phyloP scores from a whole-genome alignment of 1,140 invertebrate species.

The Zaprionus capensis region DNA sequence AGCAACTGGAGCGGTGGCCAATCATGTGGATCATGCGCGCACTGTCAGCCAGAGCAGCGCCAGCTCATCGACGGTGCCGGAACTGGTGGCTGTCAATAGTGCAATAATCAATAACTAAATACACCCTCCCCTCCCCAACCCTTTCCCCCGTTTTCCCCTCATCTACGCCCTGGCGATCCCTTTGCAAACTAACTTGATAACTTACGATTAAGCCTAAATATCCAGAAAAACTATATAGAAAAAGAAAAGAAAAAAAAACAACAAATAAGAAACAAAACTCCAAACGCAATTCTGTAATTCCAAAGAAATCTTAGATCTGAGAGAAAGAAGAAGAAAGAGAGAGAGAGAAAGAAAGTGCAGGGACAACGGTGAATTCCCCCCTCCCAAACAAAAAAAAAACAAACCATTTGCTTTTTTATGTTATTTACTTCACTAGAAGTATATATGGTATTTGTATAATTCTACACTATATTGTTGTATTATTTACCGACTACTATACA shows the following conservation, averaged over 20 bases:
- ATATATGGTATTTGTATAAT: constrained; percentile 2
- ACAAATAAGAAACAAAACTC: constrained; percentile 11
- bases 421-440: background rate
- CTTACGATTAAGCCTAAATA: constrained; percentile 14
- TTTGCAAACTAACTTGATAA: constrained; percentile 12
- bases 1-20: background rate
- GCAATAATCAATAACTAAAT: constrained; percentile 76
- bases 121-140: background rate
- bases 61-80: constrained; percentile 72
- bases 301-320: constrained; percentile 36
- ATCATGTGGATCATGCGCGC: constrained; percentile 86
- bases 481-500: constrained; percentile 5
- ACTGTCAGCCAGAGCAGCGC: constrained; percentile 86
- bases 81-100: constrained; percentile 72
- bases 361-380: background rate
- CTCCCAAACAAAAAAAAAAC: too few species aligned
- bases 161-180: background rate
- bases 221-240: background rate
- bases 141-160: background rate
- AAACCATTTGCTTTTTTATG: constrained; percentile 18
- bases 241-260: background rate
- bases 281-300: constrained; percentile 45
- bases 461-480: constrained; percentile 24
- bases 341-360: background rate
- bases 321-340: constrained; percentile 1